These are phyloP conservation scores for Heliconius hewitsoni DNA, from an alignment of 1,140 invertebrate species.

Conservation along the genomic window DNA sequence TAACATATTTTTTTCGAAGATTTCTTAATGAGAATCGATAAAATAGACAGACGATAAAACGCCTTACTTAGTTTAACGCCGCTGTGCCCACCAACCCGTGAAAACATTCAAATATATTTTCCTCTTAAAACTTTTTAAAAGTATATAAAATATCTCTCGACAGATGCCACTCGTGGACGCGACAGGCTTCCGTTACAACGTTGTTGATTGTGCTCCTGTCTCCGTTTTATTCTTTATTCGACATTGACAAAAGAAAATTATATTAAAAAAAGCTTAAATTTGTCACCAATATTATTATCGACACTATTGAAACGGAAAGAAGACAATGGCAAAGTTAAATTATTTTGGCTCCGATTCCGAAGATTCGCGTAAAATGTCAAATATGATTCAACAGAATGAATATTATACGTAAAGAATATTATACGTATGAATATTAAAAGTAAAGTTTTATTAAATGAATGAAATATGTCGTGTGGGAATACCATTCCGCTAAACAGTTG, in stretches of 20 bases:
- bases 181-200: neutral
- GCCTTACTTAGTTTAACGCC: no score
- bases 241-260: slow-evolving; percentile 8
- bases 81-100: neutral
- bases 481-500: neutral
- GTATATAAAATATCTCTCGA: neutral
- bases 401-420: slow-evolving; percentile 1
- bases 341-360: neutral
- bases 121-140: no score
- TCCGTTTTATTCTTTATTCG: neutral
- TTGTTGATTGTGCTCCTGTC: neutral
- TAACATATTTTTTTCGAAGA: no score
- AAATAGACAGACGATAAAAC: no score
- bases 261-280: neutral
- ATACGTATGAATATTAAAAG: no score
- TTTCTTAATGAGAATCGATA: no score
- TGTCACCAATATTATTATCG: neutral
- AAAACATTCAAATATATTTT: neutral
- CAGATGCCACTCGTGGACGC: neutral
- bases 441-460: neutral
- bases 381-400: neutral
- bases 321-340: neutral
- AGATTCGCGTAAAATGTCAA: neutral
- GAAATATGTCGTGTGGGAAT: neutral
- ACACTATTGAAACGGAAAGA: neutral